Conservation (phyloP, 2,888 invertebrate genomes). For the Heliconius ethilla region DNA sequence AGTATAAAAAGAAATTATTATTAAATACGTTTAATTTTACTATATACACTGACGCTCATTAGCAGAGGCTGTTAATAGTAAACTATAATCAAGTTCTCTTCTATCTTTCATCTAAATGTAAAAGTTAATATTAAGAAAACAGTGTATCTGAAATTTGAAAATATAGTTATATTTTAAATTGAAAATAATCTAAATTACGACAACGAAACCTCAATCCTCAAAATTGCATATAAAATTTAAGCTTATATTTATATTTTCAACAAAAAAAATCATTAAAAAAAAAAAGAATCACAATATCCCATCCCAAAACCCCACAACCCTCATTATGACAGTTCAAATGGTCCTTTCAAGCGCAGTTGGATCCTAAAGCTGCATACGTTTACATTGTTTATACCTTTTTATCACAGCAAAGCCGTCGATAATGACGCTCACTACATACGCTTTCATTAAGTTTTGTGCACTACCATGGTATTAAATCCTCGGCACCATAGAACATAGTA, state of each 20-base stretch:
- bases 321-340: constrained; percentile 45
- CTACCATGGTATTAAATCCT: constrained; percentile 63
- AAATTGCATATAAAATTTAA: too few relatives aligned
- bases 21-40: not conserved
- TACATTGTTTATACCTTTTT: constrained; percentile 70
- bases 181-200: too few relatives aligned
- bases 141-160: not conserved
- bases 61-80: not conserved
- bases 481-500: constrained; percentile 7
- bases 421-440: constrained; percentile 72
- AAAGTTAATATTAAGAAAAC: not conserved
- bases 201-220: too few relatives aligned
- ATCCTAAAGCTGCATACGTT: constrained; percentile 66
- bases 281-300: constrained; percentile 20
- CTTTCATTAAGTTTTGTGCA: constrained; percentile 76
- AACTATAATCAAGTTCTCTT: too few relatives aligned
- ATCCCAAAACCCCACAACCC: constrained; percentile 35
- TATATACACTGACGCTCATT: not conserved
- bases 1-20: not conserved
- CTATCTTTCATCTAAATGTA: not conserved
- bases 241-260: too few relatives aligned
- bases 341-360: constrained; percentile 54
- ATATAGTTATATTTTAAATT: too few relatives aligned
- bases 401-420: constrained; percentile 72
- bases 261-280: not conserved